These are phyloP conservation scores for Dryobates pubescens DNA, from an alignment of 2,797 vertebrate genomes.

Conservation along the genomic window DNA sequence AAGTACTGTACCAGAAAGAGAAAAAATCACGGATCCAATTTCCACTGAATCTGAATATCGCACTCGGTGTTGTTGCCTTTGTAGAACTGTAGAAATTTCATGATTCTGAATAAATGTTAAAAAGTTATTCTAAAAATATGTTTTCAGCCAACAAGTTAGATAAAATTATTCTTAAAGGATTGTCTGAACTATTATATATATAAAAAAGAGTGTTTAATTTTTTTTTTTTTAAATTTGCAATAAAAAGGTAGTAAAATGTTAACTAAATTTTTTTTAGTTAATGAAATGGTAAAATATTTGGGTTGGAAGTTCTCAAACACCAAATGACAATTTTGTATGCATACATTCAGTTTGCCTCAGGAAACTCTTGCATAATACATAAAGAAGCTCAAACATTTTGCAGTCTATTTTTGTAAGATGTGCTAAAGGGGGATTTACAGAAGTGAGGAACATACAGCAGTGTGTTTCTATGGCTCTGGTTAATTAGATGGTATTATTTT, in stretches of 20 bases:
- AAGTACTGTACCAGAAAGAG: constrained; percentile 87
- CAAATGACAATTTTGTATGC: not conserved
- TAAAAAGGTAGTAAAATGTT: not conserved
- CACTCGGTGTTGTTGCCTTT: constrained; percentile 84
- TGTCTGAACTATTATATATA: not conserved
- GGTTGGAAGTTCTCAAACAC: not conserved
- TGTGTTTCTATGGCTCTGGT: not conserved
- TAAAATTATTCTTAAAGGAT: not conserved
- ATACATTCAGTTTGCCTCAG: not conserved
- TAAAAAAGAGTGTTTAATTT: not conserved
- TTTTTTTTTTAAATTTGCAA: not conserved
- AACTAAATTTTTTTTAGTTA: not conserved
- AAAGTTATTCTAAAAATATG: constrained; percentile 10
- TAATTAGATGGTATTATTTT: constrained; percentile 52
- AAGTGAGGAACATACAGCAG: not conserved
- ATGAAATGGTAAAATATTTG: not conserved
- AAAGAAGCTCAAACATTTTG: constrained; percentile 18
- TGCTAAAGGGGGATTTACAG: not conserved
- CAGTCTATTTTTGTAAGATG: not conserved
- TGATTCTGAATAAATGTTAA: constrained; percentile 79
- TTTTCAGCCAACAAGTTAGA: not conserved
- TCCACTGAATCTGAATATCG: constrained; percentile 87
- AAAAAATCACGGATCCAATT: constrained; percentile 87
- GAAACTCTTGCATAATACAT: constrained; percentile 9
- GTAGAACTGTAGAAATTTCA: constrained; percentile 78